Evolutionary conservation across 1,140 invertebrate species (phyloP).

Genomic region (Thalassaphorura encarpata): DNA sequence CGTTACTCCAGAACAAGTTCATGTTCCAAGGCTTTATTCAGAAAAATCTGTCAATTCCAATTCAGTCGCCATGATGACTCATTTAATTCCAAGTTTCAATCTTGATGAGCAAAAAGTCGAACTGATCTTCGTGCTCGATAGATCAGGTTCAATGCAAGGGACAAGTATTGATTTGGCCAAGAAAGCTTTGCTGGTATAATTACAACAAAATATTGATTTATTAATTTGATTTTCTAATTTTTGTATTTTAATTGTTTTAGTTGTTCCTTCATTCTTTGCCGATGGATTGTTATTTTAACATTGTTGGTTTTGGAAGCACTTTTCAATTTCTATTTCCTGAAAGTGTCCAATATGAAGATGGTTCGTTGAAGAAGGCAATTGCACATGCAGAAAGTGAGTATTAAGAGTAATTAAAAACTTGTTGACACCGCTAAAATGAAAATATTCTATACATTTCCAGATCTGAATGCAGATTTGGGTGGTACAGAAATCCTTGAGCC

Average conservation of each 20-base stretch:
- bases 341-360: conserved; percentile 31
- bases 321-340: conserved; percentile 28
- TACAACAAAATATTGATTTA: background rate
- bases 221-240: background rate
- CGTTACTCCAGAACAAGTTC: conserved; percentile 19
- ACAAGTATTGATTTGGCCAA: conserved; percentile 34
- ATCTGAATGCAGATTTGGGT: conserved; percentile 35
- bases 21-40: conserved; percentile 23
- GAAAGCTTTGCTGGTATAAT: conserved; percentile 34
- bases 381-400: conserved; percentile 21
- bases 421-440: background rate
- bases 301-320: conserved; percentile 30
- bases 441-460: conserved; percentile 3
- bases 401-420: background rate
- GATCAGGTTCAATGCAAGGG: conserved; percentile 37
- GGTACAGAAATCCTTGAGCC: conserved; percentile 40
- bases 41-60: conserved; percentile 19
- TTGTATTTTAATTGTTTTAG: conserved; percentile 15
- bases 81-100: conserved; percentile 33
- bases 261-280: conserved; percentile 33
- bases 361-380: conserved; percentile 21
- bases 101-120: conserved; percentile 34
- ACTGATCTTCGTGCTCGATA: conserved; percentile 35
- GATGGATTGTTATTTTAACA: conserved; percentile 32
- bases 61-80: conserved; percentile 27